Evolutionary conservation across 2,797 vertebrate species (phyloP).

Genomic region (Pelochelys cantorii): DNA sequence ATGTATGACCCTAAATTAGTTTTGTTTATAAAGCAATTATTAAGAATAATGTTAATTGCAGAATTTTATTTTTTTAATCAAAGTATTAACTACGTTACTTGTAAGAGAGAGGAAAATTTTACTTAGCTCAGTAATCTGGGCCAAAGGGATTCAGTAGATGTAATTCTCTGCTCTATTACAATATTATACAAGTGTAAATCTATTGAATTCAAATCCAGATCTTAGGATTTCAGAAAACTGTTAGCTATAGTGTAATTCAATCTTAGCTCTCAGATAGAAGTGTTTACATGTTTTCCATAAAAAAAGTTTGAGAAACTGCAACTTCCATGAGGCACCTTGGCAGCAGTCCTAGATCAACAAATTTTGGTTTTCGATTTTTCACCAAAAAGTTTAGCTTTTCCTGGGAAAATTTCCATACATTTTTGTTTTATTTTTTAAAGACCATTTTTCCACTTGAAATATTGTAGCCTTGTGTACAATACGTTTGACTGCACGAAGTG

Average conservation of each 20-base stretch:
- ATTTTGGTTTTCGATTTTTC: background rate
- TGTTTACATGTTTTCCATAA: background rate
- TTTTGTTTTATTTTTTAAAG: background rate
- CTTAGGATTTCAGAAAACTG: conserved; percentile 27
- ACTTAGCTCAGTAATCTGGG: background rate
- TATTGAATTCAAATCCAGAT: background rate
- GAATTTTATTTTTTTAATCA: background rate
- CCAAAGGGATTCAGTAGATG: background rate
- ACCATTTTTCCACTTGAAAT: background rate
- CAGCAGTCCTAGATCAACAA: background rate
- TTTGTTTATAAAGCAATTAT: conserved; percentile 33
- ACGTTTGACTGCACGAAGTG: background rate
- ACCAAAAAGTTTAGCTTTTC: background rate
- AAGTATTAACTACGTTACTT: background rate
- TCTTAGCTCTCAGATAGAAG: background rate
- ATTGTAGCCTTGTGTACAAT: background rate
- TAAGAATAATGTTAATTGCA: background rate
- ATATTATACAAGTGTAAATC: background rate
- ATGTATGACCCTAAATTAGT: background rate
- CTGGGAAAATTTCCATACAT: background rate
- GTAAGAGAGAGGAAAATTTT: conserved; percentile 4
- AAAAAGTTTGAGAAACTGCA: background rate
- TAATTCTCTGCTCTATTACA: conserved; percentile 4
- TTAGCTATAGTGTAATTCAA: conserved; percentile 13
- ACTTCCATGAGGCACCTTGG: background rate